Base-by-base conservation (phyloP, 1,140 invertebrate species). In the Sitobion miscanthi region DNA sequence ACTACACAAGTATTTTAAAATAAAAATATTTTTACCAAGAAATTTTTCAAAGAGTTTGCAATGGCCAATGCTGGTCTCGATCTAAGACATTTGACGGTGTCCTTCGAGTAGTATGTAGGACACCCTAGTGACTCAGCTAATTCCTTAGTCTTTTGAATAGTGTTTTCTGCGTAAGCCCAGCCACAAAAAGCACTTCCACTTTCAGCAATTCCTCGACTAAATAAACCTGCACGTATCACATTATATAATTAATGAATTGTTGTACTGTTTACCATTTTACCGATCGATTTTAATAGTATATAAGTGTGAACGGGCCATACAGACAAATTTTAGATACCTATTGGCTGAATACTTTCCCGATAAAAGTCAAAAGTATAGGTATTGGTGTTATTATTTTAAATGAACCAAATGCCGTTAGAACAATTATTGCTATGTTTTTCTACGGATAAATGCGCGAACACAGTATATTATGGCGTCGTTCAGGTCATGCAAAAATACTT, bases 151-250 rank as follows among this genome's bases (percentile, higher is more conserved):
- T 97, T 97, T 94, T 97, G 95, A 5, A 96, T 95, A 0, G 97
- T 95, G 69, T 97, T 96, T 94, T 97, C 96, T 3, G 96, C 96
- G 77, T 97, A 95, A 0, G 97, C 96, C 98, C 97, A 98, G 5
- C 96, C 96, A 94, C 96, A 95, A 2, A 98, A 95, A 9, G 96
- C 96, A 25, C 97, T 97, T 0, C 98, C 98, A 94, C 97, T 98
- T 95, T 97, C 96, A 0, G 98, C 97, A 87, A 98, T 97, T 8
- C 97, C 97, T 89, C 96, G 96, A 94, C 96, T 95, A 94, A 97
- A 97, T 88, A 97, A 95, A 94, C 96, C 96, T 96, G n/a, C 83
- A 30, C 14, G 38, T 35, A 57, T 14, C 2, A 83, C 7, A 82
- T 69, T 30, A 17, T 77, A 35, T 77, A 17, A 38, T 82, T 82